Evolutionary conservation across 2,797 vertebrate species (phyloP).

Genomic region (Spinus olivaceus): DNA sequence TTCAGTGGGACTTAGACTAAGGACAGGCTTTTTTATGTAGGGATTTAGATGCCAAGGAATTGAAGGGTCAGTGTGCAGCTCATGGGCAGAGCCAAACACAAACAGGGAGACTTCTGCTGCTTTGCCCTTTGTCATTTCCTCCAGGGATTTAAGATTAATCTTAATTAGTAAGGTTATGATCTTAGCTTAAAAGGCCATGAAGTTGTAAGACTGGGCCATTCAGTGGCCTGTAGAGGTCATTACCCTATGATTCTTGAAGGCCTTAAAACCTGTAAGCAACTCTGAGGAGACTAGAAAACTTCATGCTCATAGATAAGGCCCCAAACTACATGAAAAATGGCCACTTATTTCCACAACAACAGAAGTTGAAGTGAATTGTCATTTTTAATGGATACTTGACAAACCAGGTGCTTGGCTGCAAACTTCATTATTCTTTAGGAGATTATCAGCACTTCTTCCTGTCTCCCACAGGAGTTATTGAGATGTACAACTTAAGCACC

Average conservation of each 20-base stretch:
- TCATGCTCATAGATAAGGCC: neutral
- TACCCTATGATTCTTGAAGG: neutral
- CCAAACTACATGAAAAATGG: neutral
- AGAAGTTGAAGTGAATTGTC: neutral
- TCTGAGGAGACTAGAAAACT: neutral
- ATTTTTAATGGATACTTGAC: neutral
- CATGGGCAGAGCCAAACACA: neutral
- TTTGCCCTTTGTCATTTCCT: neutral
- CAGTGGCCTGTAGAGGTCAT: fast-evolving
- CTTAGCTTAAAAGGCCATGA: neutral
- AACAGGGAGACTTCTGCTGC: neutral
- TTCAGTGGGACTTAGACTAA: neutral
- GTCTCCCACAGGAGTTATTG: neutral
- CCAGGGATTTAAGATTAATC: neutral
- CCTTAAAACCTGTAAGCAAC: neutral
- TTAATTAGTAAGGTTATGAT: neutral
- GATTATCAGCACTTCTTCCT: neutral
- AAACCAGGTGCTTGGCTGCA: neutral
- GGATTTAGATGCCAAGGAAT: neutral
- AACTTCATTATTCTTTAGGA: neutral
- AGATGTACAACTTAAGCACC: neutral
- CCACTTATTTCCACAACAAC: neutral
- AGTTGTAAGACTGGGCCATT: neutral
- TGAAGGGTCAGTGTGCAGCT: neutral
- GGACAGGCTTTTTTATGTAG: neutral